phyloP scores from a whole-genome alignment of 2,888 invertebrate species.

The Hedya salicella region DNA sequence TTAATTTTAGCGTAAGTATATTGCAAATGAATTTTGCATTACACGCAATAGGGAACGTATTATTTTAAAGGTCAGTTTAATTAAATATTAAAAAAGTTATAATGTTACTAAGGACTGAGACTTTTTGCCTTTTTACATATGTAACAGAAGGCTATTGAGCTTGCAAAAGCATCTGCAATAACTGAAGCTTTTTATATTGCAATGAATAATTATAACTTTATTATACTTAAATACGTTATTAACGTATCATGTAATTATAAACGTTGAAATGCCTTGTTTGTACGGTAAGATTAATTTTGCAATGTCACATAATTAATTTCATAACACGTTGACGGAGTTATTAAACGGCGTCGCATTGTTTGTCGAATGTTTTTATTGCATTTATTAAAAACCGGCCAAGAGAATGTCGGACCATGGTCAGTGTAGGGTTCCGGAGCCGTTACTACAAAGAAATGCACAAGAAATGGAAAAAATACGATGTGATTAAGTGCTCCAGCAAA shows the following conservation, averaged over 20 bases:
- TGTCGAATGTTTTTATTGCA: neutral
- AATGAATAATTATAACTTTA: neutral
- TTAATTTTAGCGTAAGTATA: too few relatives aligned
- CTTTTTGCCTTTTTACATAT: neutral
- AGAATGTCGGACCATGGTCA: too few relatives aligned
- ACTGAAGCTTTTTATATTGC: neutral
- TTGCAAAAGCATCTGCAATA: neutral
- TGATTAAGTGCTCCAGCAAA: too few relatives aligned
- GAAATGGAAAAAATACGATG: too few relatives aligned
- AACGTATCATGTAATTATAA: neutral
- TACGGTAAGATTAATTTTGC: neutral
- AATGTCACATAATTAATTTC: constrained; percentile 6
- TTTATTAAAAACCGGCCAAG: too few relatives aligned
- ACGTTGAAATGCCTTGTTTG: neutral
- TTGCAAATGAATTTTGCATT: constrained; percentile 10
- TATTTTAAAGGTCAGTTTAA: neutral
- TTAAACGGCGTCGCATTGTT: constrained; percentile 4
- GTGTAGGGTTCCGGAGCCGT: too few relatives aligned
- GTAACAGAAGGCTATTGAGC: neutral
- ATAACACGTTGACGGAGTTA: constrained; percentile 1
- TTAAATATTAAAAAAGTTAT: neutral
- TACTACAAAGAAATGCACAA: too few relatives aligned
- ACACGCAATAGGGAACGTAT: neutral
- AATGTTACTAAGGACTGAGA: neutral
- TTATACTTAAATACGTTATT: neutral